Percentiles rank a stretch among this genome's conserved stretches.
Evolutionary conservation across 2,797 vertebrate species (phyloP).

Genomic region (Mus caroli): DNA sequence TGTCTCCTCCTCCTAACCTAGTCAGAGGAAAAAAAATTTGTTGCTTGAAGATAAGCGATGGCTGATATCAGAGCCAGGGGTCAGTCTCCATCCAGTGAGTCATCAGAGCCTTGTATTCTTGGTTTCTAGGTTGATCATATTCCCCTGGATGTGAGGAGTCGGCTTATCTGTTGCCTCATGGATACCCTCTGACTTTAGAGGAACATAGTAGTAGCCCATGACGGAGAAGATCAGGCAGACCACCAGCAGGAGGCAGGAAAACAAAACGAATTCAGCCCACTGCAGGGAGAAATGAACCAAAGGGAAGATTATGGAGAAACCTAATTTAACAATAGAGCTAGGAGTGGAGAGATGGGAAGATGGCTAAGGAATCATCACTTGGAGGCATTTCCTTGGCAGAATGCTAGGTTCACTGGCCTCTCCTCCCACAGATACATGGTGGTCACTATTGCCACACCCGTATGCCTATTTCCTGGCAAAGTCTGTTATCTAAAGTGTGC

Average conservation of each 20-base stretch:
- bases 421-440: background rate
- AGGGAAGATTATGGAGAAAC: slow-evolving; percentile 23
- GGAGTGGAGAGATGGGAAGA: background rate
- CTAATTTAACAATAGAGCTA: background rate
- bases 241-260: slow-evolving; percentile 93
- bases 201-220: slow-evolving; percentile 96
- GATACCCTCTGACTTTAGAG: slow-evolving; percentile 90
- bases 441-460: background rate
- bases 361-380: background rate
- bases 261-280: slow-evolving; percentile 97
- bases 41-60: slow-evolving; percentile 6
- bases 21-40: background rate
- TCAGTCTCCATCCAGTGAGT: background rate
- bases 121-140: slow-evolving; percentile 81
- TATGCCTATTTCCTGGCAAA: slow-evolving; percentile 14
- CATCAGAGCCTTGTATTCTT: slow-evolving; percentile 89
- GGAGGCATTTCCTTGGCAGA: slow-evolving; percentile 1
- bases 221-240: slow-evolving; percentile 96
- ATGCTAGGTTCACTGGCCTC: background rate
- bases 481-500: background rate
- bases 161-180: slow-evolving; percentile 76
- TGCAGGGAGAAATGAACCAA: slow-evolving; percentile 70
- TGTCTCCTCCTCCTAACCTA: slow-evolving; percentile 18
- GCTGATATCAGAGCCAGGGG: background rate
- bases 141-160: slow-evolving; percentile 19